phyloP scores from a whole-genome alignment of 53 echinoderm and acorn worm genomes.

The Antedon mediterranea region DNA sequence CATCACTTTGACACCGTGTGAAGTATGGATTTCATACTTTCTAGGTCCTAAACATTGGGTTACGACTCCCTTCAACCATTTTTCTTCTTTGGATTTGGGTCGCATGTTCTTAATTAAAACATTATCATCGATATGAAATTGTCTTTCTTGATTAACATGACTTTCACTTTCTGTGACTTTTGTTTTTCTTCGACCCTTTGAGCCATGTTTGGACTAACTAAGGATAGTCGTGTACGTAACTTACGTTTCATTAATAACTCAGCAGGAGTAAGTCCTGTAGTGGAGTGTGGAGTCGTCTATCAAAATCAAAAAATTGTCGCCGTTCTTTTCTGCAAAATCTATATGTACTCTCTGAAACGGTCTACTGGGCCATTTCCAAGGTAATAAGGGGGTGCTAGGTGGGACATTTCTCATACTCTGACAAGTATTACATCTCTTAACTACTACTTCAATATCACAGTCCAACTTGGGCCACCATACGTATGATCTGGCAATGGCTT shows the following conservation, averaged over 20 bases:
- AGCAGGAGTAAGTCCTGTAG: slow-evolving; percentile 36
- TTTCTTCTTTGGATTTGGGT: neutral
- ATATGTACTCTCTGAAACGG: slow-evolving; percentile 36
- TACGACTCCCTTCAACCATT: neutral
- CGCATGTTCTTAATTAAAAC: neutral
- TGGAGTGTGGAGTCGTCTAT: too few relatives aligned
- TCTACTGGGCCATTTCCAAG: slow-evolving; percentile 32
- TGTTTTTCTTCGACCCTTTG: slow-evolving; percentile 21
- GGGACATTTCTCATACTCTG: slow-evolving; percentile 16
- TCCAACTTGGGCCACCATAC: slow-evolving; percentile 30
- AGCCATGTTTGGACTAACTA: slow-evolving; percentile 22
- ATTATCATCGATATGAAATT: neutral
- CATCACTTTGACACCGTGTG: neutral
- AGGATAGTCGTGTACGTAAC: slow-evolving; percentile 22
- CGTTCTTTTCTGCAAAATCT: slow-evolving; percentile 29
- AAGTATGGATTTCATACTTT: neutral
- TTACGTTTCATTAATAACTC: slow-evolving; percentile 42
- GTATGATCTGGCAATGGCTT: slow-evolving; percentile 19
- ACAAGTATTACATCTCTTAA: slow-evolving; percentile 23
- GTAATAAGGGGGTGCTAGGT: slow-evolving; percentile 18
- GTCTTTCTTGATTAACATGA: neutral
- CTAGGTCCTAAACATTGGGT: neutral
- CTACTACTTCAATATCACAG: slow-evolving; percentile 19
- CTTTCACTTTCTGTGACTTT: slow-evolving; percentile 1
- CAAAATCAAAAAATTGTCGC: slow-evolving; percentile 29